phyloP scores from a whole-genome alignment of 64 coral and sea anemone genomes.

The Montipora sp. region DNA sequence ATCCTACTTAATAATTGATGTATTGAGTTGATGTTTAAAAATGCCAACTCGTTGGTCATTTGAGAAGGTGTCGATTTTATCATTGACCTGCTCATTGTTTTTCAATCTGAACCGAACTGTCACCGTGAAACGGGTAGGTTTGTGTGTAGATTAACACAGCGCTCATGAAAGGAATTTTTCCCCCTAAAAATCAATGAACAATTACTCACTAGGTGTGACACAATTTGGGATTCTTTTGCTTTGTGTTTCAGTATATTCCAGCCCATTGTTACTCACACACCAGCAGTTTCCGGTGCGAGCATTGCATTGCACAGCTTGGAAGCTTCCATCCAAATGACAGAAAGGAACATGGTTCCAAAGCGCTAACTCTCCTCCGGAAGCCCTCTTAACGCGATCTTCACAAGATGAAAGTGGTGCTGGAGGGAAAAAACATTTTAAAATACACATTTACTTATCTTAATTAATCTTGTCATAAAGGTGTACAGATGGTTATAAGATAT shows the following conservation, averaged over 20 bases:
- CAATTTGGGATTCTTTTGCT: constrained; percentile 58
- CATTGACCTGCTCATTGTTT: too few species aligned
- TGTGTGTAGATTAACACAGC: too few species aligned
- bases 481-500: too few species aligned
- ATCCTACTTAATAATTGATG: too few species aligned
- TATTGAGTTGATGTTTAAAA: too few species aligned
- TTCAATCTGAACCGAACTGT: too few species aligned
- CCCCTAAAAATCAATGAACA: background rate
- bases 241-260: constrained; percentile 30
- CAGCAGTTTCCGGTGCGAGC: constrained; percentile 71
- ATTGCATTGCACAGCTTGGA: constrained; percentile 54
- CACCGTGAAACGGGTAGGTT: too few species aligned
- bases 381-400: constrained; percentile 1
- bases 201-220: constrained; percentile 37
- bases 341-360: constrained; percentile 71
- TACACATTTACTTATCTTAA: background rate
- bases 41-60: too few species aligned
- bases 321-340: constrained; percentile 33
- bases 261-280: constrained; percentile 74
- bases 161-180: too few species aligned
- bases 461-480: background rate
- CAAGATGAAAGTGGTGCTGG: constrained; percentile 17
- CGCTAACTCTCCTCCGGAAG: constrained; percentile 9
- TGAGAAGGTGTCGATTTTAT: too few species aligned
- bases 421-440: background rate